Base-by-base conservation (phyloP, 2,888 invertebrate species). In the Ectemnius cavifrons region DNA sequence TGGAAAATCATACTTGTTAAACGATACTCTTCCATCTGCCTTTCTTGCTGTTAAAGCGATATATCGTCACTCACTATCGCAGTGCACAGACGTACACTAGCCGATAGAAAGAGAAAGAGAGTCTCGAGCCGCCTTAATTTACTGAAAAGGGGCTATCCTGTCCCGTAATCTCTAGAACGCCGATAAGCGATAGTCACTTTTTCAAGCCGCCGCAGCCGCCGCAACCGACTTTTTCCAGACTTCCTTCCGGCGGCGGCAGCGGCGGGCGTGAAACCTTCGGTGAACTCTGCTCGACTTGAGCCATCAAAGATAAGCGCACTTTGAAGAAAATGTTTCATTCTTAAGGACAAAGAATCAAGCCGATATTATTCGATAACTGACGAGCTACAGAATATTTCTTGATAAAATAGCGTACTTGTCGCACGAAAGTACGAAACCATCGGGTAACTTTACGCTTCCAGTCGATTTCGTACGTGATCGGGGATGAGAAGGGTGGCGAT, bases 381-480 rank as follows among this genome's bases (percentile, higher is more conserved):
- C 23, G 23, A 1, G 23, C 23, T 23, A 3, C 16, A 14, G n/a
- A 6, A 52, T 16, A 52, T 52, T 11, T 47, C 11, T 2, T 18
- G 62, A 6, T 6, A 28, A 49, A 47, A 18, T 46, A 27, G 11
- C 37, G 49, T 61, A 58, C 64, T 67, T 74, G 3, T 71, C 72
- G 23, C 23, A 47, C 20, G n/a, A 37, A 28, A 23, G 23, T 61
- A 27, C 67, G 47, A 28, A 62, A 75, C 63, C 73, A 77, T 78
- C 73, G 78, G 65, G 70, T 63, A 72, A 78, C 67, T 78, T 75
- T 60, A 67, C 66, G 69, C 60, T 79, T 72, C 78, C 75, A 78
- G 67, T 78, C 78, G 69, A 79, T 79, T 78, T 78, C 64, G 71
- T 75, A 78, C 75, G 72, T 66, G 78, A 78, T 72, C 71, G 72